Conservation (phyloP, 2,888 invertebrate species). For the Rhynchonema sp. region DNA sequence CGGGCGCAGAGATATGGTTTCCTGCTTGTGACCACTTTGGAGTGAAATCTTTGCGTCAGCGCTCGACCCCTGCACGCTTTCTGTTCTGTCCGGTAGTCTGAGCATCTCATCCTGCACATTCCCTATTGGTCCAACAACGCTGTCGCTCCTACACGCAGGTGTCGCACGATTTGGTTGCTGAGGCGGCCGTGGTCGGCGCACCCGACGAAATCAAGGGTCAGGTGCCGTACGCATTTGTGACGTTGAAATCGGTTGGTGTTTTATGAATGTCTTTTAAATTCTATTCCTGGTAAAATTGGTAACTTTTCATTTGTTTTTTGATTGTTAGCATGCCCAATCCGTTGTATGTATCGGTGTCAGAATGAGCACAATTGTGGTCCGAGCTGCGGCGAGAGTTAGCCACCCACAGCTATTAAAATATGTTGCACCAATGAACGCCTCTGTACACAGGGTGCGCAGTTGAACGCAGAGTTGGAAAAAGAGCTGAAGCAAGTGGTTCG, state of each 20-base stretch:
- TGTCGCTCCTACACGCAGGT: too few species aligned
- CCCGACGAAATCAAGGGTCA: conserved; percentile 89
- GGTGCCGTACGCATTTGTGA: conserved; percentile 87
- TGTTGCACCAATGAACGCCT: too few species aligned
- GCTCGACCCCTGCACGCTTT: too few species aligned
- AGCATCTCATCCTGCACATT: neutral
- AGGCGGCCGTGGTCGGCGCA: conserved; percentile 85
- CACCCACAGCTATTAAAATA: too few species aligned
- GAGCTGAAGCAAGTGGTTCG: conserved; percentile 43
- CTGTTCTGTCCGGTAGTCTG: neutral
- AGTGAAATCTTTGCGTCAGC: too few species aligned
- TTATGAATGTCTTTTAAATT: neutral
- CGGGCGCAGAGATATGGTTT: too few species aligned
- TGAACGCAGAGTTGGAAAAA: conserved; percentile 46
- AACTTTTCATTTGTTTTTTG: neutral
- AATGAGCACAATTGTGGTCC: too few species aligned
- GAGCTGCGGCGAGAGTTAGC: too few species aligned
- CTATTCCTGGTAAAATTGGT: conserved; percentile 1
- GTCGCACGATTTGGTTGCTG: conserved; percentile 47
- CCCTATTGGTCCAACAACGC: neutral
- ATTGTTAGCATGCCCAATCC: too few species aligned
- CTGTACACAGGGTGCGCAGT: conserved; percentile 35
- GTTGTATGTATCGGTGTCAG: too few species aligned
- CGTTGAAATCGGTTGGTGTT: conserved; percentile 50
- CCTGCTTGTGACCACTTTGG: too few species aligned